Conservation (phyloP, 2,888 invertebrate genomes). For the Meganola albula region DNA sequence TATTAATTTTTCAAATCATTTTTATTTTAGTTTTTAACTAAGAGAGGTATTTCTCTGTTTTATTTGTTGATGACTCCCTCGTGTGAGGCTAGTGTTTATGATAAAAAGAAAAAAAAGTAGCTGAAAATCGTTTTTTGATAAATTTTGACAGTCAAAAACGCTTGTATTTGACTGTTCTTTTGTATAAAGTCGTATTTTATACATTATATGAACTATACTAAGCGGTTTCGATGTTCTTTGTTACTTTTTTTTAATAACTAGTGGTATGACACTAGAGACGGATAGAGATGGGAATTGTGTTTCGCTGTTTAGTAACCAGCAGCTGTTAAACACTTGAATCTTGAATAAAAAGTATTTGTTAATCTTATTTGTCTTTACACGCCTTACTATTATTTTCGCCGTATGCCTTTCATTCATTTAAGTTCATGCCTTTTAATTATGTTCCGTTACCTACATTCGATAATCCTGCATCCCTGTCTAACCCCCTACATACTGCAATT, state of each 20-base stretch:
- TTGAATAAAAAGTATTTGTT: too few relatives aligned
- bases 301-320: too few relatives aligned
- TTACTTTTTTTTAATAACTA: conserved; percentile 23
- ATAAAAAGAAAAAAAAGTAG: conserved; percentile 27
- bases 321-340: too few relatives aligned
- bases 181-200: conserved; percentile 74
- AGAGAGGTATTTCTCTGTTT: conserved; percentile 28
- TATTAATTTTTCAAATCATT: neutral
- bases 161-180: conserved; percentile 46
- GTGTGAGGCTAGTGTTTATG: conserved; percentile 37
- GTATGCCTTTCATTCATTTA: too few relatives aligned
- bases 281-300: too few relatives aligned
- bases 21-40: conserved; percentile 12
- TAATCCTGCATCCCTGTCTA: too few relatives aligned
- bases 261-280: too few relatives aligned
- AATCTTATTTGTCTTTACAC: too few relatives aligned
- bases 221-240: conserved; percentile 21
- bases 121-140: conserved; percentile 59
- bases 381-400: too few relatives aligned
- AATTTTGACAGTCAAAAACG: conserved; percentile 50
- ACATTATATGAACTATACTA: conserved; percentile 51
- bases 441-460: too few relatives aligned
- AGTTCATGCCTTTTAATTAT: too few relatives aligned
- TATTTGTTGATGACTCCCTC: conserved; percentile 28
- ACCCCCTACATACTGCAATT: too few relatives aligned